Base-by-base conservation (phyloP, 2,113 vertebrate species). In the Cricetomys ansorgei region DNA sequence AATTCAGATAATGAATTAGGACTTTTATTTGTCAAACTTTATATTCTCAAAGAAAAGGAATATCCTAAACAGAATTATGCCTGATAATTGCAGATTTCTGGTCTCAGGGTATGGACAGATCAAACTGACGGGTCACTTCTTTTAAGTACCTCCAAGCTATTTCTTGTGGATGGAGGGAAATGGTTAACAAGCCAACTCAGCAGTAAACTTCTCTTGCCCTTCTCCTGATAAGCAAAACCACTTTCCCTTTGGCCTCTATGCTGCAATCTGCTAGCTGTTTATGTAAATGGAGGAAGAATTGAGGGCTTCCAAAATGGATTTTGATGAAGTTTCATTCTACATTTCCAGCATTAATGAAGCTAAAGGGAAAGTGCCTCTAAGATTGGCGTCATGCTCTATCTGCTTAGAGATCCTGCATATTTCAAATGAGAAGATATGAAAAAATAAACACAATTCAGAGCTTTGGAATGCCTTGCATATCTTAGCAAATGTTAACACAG, bases 21-120 rank as follows among this genome's bases (percentile, higher is more conserved):
- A 72, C 16, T 86, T 92, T 95, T 15, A 50, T 53, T 92, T 87
- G 62, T 81, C 97, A 97, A 96, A 94, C 92, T 88, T 89, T 92
- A 48, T 70, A 95, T 50, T 23, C 43, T 91, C 92, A 94, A 88
- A 95, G 25, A 84, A 57, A 84, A 77, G 17, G 34, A 64, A 84
- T 94, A 69, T 94, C 34, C 31, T 17, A 83, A 95, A 62, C 25
- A 94, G 67, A 95, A 79, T 87, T 83, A 29, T 91, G 23, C 37
- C 34, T 86, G 7, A 45, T 59, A 84, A 89, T 57, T 92, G 80
- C 45, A 5, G 8, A 79, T 77, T 90, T 91, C 77, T 70, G 1
- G 17, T 34, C 34, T 94, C 53, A 53, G 83, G 92, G 76, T 91
- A 73, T 80, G 2, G 31, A 70, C 3, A 90, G 64, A 85, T 95